phyloP scores from a whole-genome alignment of 2,888 invertebrate species.

The Mellilla xanthometata region DNA sequence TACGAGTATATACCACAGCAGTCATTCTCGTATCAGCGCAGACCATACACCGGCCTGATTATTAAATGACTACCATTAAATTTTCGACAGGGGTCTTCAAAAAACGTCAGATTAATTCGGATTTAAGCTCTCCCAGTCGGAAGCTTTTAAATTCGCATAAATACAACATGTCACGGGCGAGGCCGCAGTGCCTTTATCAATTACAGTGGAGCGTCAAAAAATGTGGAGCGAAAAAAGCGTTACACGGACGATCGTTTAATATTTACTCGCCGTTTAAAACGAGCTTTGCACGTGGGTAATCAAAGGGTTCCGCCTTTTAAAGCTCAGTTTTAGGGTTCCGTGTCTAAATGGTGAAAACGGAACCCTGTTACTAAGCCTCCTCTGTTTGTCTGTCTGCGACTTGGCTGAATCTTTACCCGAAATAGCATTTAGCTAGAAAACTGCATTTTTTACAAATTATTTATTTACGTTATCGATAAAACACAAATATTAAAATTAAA shows the following conservation, averaged over 20 bases:
- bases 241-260: conserved; percentile 55
- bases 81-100: conserved; percentile 53
- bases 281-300: conserved; percentile 10
- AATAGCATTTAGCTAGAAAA: too few species aligned
- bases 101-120: conserved; percentile 68
- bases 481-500: too few species aligned
- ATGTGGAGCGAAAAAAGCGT: conserved; percentile 49
- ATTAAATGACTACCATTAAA: conserved; percentile 57
- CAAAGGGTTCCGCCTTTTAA: too few species aligned
- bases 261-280: conserved; percentile 48
- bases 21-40: not conserved
- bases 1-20: not conserved
- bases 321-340: too few species aligned
- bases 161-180: conserved; percentile 72
- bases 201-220: conserved; percentile 65
- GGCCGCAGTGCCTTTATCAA: conserved; percentile 71
- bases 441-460: too few species aligned
- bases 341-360: too few species aligned
- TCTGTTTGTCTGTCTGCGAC: too few species aligned
- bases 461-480: too few species aligned
- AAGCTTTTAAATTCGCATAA: conserved; percentile 78
- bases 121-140: conserved; percentile 66
- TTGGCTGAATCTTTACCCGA: too few species aligned
- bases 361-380: too few species aligned
- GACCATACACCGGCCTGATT: conserved; percentile 40